Evolutionary conservation across 2,888 invertebrate genomes (phyloP), one percentile per base, ranked within the genome.

Genomic region (Brachyopa scutellaris): DNA sequence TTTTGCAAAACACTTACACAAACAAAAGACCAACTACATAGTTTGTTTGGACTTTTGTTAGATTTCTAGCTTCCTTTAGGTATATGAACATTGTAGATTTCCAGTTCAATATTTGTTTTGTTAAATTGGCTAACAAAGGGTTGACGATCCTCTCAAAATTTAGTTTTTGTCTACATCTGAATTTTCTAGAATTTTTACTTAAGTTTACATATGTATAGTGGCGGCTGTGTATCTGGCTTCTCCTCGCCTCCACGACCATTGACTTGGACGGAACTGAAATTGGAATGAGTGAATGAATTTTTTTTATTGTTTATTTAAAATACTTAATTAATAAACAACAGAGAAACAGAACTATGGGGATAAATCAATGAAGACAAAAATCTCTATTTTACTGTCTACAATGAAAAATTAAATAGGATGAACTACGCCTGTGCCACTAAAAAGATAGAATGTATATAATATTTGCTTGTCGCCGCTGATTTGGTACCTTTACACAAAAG

Each of bases 161-260:
- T 67, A 5, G 15, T 23, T 13, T 4, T 69, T 47, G 26, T 29
- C 40, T 47, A 31, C 8, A 23, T 61, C 49, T 64, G 62, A 73
- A 73, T 74, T 66, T 57, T 57, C 66, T 74, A 74, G 47, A 55
- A 17, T 13, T 33, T 36, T 47, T 47, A 5, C 67, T 76, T 74
- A 70, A 47, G 38, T 85, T 90, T 92, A 97, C 97, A 97, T 97
- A 91, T 97, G 97, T 90, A 97, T 97, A 80, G 97, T 97, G 64
- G 97, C 97, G 33, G 97, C 97, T 17, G 97, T 97, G 91, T 97
- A 97, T 87, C 97, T 94, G 7, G 97, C 97, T 90, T 97, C 97
- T 8, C 97, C 97, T 87, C 97, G 93, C 86, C 95, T 92, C 96
- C 97, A 97, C 87, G 95, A 94, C 97, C 97, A 97, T 86, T 97